Base-by-base conservation (phyloP, 2,113 vertebrate species). In the Hemichromis elongatus region DNA sequence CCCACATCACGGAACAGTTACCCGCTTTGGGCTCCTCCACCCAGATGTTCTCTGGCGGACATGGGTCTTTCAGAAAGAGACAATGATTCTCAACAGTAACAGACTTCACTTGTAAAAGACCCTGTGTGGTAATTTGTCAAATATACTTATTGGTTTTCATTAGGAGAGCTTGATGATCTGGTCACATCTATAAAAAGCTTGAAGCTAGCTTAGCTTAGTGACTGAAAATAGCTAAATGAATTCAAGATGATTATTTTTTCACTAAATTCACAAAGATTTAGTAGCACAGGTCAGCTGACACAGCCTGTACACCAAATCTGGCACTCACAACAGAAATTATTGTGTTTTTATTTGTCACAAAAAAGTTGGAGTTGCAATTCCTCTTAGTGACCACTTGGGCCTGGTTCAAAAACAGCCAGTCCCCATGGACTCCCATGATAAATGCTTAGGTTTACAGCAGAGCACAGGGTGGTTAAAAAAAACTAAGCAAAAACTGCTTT, bases 1-100 rank as follows among this genome's bases (percentile, higher is more conserved):
- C 94, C 98, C 98, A 98, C 5, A 93, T 93, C 47, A 99, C 95
- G 1, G 96, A 94, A 91, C 98, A 95, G 88, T 92, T 96, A 1
- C 97, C 97, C 1, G 94, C 88, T 9, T 88, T 78, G 1, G 94
- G 90, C 88, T 98, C 97, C 88, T 95, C 94, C 90, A 98, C 91
- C 33, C 83, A 95, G 90, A 97, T 92, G 77, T 92, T 94, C 80
- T 94, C 94, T 3, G 96, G 97, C 21, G 97, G 96, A 94, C 98
- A 98, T 5, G 98, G 97, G 85, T 96, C 98, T 99, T 84, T 24
- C 35, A 86, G 53, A 75, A 26, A 40, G 45, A 85, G 18, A 75
- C 45, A 75, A 5, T 52, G 18, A 16, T 33, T 18, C 26, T 52
- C 45, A 75, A 52, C 45, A 75, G 45, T 75, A 52, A 75, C 5